phyloP scores from a whole-genome alignment of 1,140 invertebrate species.

The Eumaeus atala region DNA sequence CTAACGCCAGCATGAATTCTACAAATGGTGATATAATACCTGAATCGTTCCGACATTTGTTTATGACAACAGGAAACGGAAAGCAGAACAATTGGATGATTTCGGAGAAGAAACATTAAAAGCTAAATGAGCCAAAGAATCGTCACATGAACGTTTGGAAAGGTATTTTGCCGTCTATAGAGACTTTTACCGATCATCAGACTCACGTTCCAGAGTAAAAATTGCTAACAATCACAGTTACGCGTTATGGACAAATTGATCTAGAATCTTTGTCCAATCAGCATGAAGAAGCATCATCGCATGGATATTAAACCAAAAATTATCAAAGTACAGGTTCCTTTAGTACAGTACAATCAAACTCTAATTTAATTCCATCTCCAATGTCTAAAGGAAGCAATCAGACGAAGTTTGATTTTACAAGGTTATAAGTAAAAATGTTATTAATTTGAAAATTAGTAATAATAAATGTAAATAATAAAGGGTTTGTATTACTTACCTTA shows the following conservation, averaged over 20 bases:
- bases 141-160: neutral
- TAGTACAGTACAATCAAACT: too few species aligned
- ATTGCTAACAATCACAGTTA: conserved; percentile 5
- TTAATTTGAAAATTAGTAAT: too few species aligned
- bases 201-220: conserved; percentile 14
- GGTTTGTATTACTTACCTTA: conserved; percentile 22
- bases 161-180: conserved; percentile 15
- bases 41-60: neutral
- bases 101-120: conserved; percentile 10
- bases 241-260: too few species aligned
- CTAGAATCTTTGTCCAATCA: too few species aligned
- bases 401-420: neutral
- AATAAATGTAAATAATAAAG: too few species aligned
- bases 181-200: conserved; percentile 5
- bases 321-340: too few species aligned
- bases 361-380: too few species aligned
- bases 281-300: too few species aligned
- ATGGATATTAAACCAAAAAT: too few species aligned
- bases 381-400: too few species aligned
- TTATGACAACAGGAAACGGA: neutral
- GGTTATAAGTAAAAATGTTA: neutral
- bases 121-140: neutral
- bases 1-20: neutral
- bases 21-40: neutral
- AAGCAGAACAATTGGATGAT: neutral